Conservation (phyloP, 1,140 invertebrate species). For the Diorhabda elongata region DNA sequence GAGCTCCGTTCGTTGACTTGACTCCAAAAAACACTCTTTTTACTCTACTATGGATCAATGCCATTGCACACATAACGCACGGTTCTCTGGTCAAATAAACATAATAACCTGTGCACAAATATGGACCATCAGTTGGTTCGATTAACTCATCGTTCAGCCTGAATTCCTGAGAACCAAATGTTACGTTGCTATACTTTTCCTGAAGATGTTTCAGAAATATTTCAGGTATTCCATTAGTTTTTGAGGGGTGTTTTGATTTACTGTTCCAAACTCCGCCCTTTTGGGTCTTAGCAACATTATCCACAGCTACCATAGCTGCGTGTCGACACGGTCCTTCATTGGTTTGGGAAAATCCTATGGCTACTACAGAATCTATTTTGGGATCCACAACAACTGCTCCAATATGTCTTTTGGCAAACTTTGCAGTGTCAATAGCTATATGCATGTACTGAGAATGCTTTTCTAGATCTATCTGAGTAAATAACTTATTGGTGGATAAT, state of each 20-base stretch:
- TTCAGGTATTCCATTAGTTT: slow-evolving; percentile 36
- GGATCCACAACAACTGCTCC: slow-evolving; percentile 68
- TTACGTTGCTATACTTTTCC: slow-evolving; percentile 31
- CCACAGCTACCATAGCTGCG: slow-evolving; percentile 79
- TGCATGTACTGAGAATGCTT: slow-evolving; percentile 61
- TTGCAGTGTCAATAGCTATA: slow-evolving; percentile 55
- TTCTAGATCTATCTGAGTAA: slow-evolving; percentile 55
- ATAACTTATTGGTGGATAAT: slow-evolving; percentile 59
- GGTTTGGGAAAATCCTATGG: slow-evolving; percentile 61
- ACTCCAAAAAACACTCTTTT: slow-evolving; percentile 76
- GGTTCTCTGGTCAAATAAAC: slow-evolving; percentile 81
- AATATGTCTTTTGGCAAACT: slow-evolving; percentile 11
- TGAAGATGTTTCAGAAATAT: slow-evolving; percentile 28
- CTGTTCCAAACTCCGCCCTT: slow-evolving; percentile 69
- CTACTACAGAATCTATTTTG: slow-evolving; percentile 55
- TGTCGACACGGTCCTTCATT: slow-evolving; percentile 73
- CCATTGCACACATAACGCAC: slow-evolving; percentile 93
- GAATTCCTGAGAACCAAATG: slow-evolving; percentile 42
- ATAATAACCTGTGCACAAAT: slow-evolving; percentile 88
- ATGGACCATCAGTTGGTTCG: slow-evolving; percentile 55
- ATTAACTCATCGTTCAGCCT: slow-evolving; percentile 44
- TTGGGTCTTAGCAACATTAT: slow-evolving; percentile 77
- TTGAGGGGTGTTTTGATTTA: background rate
- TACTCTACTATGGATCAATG: slow-evolving; percentile 81
- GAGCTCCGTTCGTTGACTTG: slow-evolving; percentile 59